Base-by-base conservation (phyloP, 1,140 invertebrate species). In the Bombus confusus region DNA sequence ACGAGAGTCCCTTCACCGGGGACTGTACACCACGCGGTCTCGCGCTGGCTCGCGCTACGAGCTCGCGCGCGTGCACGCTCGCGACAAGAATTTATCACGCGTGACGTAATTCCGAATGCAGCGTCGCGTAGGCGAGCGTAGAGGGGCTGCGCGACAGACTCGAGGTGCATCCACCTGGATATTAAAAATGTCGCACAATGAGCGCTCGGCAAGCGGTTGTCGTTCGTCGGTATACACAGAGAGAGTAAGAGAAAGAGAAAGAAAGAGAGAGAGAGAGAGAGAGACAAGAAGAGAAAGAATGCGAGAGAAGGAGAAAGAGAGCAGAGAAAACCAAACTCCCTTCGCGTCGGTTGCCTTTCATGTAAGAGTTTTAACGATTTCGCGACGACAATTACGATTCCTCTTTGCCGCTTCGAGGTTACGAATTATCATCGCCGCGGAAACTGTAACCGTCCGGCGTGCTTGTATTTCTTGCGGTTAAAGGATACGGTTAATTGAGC, bases 161-260 rank as follows among this genome's bases (percentile, higher is more conserved):
- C 88, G 91, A 91, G 92, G 90, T 88, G 91, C 91, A 93, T 91
- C 92, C 92, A 93, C 87, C 90, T 93, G 93, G 92, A 94, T 93
- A 93, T 93, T 91, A 93, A 93, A 93, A 93, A 93, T 93, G 90
- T 92, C 91, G 91, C 89, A 92, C 92, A 92, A 93, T 92, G 88
- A 93, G 92, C 89, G 88, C 87, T 92, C 85, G 89, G 80, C 84
- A 75, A 83, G 88, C 81, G 83, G 85, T 78, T 89, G 80, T 83
- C 81, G 85, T 84, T 87, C 47, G 72, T n/a, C 28, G 80, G 85
- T 84, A 88, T 79, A 80, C 80, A 86, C 39, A 47, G 71, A 68
- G 71, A 64, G 57, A 8, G 28, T 31, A 4, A 37, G 66, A 43
- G 28, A 31, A 8, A 0, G 34, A 73, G 28, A n/a, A 22, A 37